Base-by-base conservation (phyloP, 2,888 invertebrate species). In the Embidobia sp. region DNA sequence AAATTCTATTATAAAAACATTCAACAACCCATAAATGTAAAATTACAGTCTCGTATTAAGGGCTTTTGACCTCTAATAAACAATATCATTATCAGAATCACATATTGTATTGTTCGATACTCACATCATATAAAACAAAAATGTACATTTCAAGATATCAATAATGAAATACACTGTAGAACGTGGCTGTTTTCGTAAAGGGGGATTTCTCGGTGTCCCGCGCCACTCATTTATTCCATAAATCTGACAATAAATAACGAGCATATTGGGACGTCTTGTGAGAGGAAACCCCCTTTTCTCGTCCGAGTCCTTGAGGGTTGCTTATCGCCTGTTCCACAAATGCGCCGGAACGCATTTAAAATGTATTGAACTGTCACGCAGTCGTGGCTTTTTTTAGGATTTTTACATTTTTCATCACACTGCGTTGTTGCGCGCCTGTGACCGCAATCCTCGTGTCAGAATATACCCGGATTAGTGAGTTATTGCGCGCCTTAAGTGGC, bases 331-430 rank as follows among this genome's bases (percentile, higher is more conserved):
- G 78, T 75, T 80, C 82, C 85, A 80, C 86, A 88, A 88, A 89
- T 88, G 85, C 88, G 85, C 84, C 85, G 87, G 85, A 88, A 88
- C 88, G 86, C 89, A 89, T 89, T 89, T 89, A 89, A 89, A 89
- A 89, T 89, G 89, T 89, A 89, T 89, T 88, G 88, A 88, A 88
- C 88, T 88, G 88, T 89, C 88, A 88, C 84, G 86, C 84, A 78
- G 72, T 81, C 79, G 83, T 81, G 85, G 84, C 77, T 83, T 87
- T 85, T 86, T 81, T n/a, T 84, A 77, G 84, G 85, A 86, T 89
- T 89, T 86, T 85, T 84, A 88, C 87, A 88, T 89, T 89, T 89
- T 88, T 89, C 88, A 88, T 88, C 87, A 84, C 46, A 48, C 15
- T 57, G 51, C 27, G 66, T 51, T 42, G 61, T 64, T 55, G 48